Conservation (phyloP, 2,888 invertebrate species). For the Aphodius granarius region DNA sequence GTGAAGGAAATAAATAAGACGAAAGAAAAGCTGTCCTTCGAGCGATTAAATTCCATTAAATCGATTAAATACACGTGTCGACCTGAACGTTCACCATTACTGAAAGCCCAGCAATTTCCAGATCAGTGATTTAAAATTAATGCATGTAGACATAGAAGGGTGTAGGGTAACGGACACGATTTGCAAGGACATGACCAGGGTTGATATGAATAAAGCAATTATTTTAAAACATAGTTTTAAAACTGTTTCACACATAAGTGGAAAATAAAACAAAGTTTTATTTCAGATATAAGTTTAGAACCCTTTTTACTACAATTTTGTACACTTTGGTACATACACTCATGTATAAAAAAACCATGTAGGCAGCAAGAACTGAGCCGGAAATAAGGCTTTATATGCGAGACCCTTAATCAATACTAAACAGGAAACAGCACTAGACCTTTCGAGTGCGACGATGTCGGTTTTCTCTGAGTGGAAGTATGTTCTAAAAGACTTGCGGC, state of each 20-base stretch:
- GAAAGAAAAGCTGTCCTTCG: too few relatives aligned
- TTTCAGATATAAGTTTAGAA: too few relatives aligned
- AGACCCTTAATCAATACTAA: neutral
- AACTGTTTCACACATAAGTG: too few relatives aligned
- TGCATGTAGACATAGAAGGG: neutral
- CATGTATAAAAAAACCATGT: neutral
- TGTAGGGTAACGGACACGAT: neutral
- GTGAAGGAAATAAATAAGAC: too few relatives aligned
- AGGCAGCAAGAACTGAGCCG: neutral
- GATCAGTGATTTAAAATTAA: neutral
- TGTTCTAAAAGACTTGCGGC: neutral
- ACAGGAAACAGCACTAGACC: neutral
- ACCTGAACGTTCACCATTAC: neutral
- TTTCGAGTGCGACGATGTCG: neutral
- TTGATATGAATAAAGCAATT: too few relatives aligned
- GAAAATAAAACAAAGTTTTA: too few relatives aligned
- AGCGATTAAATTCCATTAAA: neutral
- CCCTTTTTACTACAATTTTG: too few relatives aligned
- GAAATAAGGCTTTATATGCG: neutral
- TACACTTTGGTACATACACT: too few relatives aligned
- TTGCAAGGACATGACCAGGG: neutral
- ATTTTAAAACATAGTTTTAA: too few relatives aligned
- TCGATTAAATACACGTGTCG: neutral
- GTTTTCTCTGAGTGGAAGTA: neutral
- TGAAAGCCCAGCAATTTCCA: neutral